Percentiles rank a stretch among this genome's conserved stretches.
Conservation (phyloP, 2,888 invertebrate genomes). For the Lasius platythorax region DNA sequence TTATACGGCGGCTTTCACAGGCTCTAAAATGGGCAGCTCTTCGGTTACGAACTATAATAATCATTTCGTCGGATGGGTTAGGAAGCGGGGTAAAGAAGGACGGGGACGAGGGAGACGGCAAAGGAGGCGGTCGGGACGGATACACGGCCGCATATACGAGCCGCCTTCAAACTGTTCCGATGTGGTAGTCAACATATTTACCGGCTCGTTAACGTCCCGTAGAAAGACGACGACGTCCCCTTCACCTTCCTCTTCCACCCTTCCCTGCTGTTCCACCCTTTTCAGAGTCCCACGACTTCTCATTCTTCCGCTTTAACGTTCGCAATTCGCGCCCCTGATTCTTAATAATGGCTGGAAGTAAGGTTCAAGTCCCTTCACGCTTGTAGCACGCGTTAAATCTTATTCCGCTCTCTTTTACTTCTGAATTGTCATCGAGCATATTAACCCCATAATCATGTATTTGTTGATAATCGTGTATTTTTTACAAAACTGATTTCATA, state of each 20-base stretch:
- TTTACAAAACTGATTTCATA: background rate
- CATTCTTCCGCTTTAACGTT: slow-evolving; percentile 64
- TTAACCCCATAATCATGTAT: background rate
- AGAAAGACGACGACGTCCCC: slow-evolving; percentile 71
- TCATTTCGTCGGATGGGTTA: slow-evolving; percentile 83
- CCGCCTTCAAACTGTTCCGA: slow-evolving; percentile 72
- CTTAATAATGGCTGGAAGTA: slow-evolving; percentile 65
- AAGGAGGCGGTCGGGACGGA: slow-evolving; percentile 48
- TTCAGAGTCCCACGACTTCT: slow-evolving; percentile 62
- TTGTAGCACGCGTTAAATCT: slow-evolving; percentile 8
- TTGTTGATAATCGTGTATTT: background rate
- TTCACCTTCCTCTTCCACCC: slow-evolving; percentile 30
- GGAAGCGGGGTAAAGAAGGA: slow-evolving; percentile 57
- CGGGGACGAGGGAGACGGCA: slow-evolving; percentile 40
- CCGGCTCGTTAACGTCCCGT: slow-evolving; percentile 85
- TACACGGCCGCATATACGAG: slow-evolving; percentile 59
- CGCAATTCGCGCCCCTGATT: slow-evolving; percentile 68
- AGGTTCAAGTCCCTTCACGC: slow-evolving; percentile 33
- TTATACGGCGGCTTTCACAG: slow-evolving; percentile 85
- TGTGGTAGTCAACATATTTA: slow-evolving; percentile 86
- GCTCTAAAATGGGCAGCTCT: slow-evolving; percentile 86
- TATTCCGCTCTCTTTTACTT: background rate
- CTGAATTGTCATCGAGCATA: slow-evolving; percentile 31
- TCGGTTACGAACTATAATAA: slow-evolving; percentile 86
- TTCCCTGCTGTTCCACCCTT: slow-evolving; percentile 40